These are phyloP conservation scores for Drosophila infuscata DNA, from an alignment of 2,888 invertebrate species.

Conservation along the genomic window DNA sequence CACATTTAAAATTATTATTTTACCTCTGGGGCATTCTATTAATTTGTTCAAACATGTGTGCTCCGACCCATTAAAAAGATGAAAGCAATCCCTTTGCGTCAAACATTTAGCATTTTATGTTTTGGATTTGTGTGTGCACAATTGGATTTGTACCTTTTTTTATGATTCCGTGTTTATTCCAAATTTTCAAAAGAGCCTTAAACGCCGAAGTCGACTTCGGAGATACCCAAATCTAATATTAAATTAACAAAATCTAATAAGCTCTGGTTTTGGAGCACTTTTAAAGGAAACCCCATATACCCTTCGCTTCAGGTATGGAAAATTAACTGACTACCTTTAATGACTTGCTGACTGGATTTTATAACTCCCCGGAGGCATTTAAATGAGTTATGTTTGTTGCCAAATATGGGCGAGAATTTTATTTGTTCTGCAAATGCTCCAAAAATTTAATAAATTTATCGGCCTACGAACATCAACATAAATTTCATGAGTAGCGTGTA, in stretches of 20 bases:
- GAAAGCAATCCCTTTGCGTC: conserved; percentile 21
- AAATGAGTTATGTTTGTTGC: conserved; percentile 33
- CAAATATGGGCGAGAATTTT: conserved; percentile 22
- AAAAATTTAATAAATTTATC: conserved; percentile 19
- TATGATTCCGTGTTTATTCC: conserved; percentile 14
- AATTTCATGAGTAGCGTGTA: background rate
- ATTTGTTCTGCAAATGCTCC: conserved; percentile 7
- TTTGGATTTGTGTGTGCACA: conserved; percentile 17
- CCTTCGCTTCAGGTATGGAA: background rate
- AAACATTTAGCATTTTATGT: conserved; percentile 9
- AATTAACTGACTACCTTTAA: conserved; percentile 40
- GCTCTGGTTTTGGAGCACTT: conserved; percentile 1
- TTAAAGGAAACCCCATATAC: conserved; percentile 8
- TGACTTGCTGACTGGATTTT: conserved; percentile 44
- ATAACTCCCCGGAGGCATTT: conserved; percentile 31
- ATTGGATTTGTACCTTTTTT: conserved; percentile 37
- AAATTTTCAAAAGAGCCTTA: background rate
- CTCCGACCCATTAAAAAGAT: conserved; percentile 31
- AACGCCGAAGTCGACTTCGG: background rate
- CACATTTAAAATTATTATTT: conserved; percentile 2
- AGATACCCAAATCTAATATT: conserved; percentile 10
- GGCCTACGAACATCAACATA: background rate
- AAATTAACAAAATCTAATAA: background rate
- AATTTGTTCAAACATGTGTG: conserved; percentile 26
- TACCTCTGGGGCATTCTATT: conserved; percentile 2